These are phyloP conservation scores for Sinotaia quadrata DNA, from an alignment of 2,888 invertebrate genomes.

Conservation along the genomic window DNA sequence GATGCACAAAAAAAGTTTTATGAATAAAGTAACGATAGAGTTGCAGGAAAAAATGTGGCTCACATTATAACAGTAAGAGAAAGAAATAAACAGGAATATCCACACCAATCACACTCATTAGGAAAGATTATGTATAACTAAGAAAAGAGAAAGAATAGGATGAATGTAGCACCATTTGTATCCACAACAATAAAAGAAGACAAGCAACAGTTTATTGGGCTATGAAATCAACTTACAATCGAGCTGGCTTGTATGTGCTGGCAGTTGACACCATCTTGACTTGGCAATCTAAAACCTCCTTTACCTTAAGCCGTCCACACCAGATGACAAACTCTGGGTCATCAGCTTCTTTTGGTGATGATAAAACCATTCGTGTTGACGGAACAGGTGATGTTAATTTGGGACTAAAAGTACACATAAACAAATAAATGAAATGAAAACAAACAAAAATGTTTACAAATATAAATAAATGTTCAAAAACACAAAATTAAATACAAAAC, in stretches of 20 bases:
- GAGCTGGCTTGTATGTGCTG: slow-evolving; percentile 39
- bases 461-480: neutral
- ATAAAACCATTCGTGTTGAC: slow-evolving; percentile 8
- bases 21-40: too few relatives aligned
- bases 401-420: slow-evolving; percentile 21
- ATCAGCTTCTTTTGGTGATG: slow-evolving; percentile 11
- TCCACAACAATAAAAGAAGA: neutral
- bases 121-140: too few relatives aligned
- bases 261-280: slow-evolving; percentile 42
- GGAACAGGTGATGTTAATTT: slow-evolving; percentile 22
- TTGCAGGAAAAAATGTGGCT: too few relatives aligned
- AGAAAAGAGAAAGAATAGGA: too few relatives aligned
- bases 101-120: too few relatives aligned
- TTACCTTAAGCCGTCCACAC: slow-evolving; percentile 41
- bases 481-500: neutral
- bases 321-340: slow-evolving; percentile 41
- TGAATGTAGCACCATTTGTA: too few relatives aligned
- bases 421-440: too few relatives aligned
- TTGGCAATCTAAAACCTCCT: slow-evolving; percentile 38
- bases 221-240: slow-evolving; percentile 46
- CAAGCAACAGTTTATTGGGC: too few relatives aligned
- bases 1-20: too few relatives aligned
- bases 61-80: too few relatives aligned
- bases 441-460: too few relatives aligned
- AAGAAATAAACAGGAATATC: too few relatives aligned